phyloP scores from a whole-genome alignment of 2,797 vertebrate genomes.

The Anabacerthia variegaticeps region DNA sequence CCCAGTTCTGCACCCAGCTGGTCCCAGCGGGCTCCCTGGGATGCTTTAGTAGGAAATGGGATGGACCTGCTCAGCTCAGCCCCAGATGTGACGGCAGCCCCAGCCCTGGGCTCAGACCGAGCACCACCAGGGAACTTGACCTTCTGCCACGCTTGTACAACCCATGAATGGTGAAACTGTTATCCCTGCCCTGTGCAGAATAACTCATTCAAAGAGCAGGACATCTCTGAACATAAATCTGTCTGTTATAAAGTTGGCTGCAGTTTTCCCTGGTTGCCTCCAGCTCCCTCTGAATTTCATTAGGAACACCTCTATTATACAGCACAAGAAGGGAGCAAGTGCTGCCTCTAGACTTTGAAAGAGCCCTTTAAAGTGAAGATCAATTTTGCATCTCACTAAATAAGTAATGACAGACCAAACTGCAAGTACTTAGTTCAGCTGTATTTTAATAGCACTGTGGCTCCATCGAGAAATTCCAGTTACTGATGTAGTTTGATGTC shows the following conservation, averaged over 20 bases:
- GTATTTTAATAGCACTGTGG: slow-evolving; percentile 33
- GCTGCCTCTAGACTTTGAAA: slow-evolving; percentile 16
- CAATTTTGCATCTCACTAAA: slow-evolving; percentile 58
- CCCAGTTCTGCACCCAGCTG: not conserved
- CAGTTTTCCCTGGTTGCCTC: not conserved
- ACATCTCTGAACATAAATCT: slow-evolving; percentile 55
- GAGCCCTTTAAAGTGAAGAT: slow-evolving; percentile 43
- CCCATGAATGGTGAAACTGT: slow-evolving; percentile 15
- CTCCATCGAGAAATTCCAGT: not conserved
- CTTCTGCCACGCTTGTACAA: not conserved
- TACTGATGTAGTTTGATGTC: not conserved
- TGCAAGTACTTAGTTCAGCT: slow-evolving; percentile 51
- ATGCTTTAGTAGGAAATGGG: not conserved
- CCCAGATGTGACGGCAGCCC: not conserved
- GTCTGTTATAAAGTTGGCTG: slow-evolving; percentile 14
- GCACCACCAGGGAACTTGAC: slow-evolving; percentile 20
- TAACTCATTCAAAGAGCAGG: not conserved
- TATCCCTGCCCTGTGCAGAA: not conserved
- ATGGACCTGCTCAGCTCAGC: not conserved
- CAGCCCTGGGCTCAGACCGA: not conserved
- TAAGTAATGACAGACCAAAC: slow-evolving; percentile 52
- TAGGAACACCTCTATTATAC: slow-evolving; percentile 33
- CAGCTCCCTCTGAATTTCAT: slow-evolving; percentile 41
- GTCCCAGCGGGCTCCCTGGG: not conserved
- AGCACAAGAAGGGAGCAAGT: not conserved